These are phyloP conservation scores for Euclidia mi DNA, from an alignment of 2,888 invertebrate genomes.

Conservation along the genomic window DNA sequence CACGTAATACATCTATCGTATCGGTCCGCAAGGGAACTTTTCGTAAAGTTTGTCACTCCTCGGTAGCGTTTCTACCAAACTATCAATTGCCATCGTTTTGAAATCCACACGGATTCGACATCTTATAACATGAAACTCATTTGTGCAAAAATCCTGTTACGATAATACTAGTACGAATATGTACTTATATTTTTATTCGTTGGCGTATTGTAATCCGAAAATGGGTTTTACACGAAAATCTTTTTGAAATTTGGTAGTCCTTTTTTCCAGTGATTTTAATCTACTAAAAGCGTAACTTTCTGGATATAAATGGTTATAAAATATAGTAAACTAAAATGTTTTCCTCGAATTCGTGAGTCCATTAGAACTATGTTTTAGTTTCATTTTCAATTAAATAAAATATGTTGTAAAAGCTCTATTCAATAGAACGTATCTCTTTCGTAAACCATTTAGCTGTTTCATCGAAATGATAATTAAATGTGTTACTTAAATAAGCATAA, in stretches of 20 bases:
- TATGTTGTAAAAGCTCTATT: not conserved
- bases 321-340: too few relatives aligned
- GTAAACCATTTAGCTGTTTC: not conserved
- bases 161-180: not conserved
- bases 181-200: not conserved
- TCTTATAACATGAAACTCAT: constrained; percentile 46
- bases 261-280: too few relatives aligned
- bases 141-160: constrained; percentile 29
- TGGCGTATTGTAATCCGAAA: not conserved
- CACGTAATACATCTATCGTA: constrained; percentile 10
- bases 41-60: constrained; percentile 40
- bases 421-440: not conserved
- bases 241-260: too few relatives aligned
- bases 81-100: constrained; percentile 60
- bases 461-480: not conserved
- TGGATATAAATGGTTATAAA: too few relatives aligned
- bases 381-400: not conserved
- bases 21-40: constrained; percentile 33
- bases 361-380: not conserved
- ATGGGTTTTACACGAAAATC: constrained; percentile 13
- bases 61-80: constrained; percentile 35
- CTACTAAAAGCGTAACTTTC: too few relatives aligned
- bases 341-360: not conserved
- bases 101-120: constrained; percentile 51
- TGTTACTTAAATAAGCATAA: not conserved